These are phyloP conservation scores for Magallana ariakensis DNA, from an alignment of 1,140 invertebrate genomes.

Conservation along the genomic window DNA sequence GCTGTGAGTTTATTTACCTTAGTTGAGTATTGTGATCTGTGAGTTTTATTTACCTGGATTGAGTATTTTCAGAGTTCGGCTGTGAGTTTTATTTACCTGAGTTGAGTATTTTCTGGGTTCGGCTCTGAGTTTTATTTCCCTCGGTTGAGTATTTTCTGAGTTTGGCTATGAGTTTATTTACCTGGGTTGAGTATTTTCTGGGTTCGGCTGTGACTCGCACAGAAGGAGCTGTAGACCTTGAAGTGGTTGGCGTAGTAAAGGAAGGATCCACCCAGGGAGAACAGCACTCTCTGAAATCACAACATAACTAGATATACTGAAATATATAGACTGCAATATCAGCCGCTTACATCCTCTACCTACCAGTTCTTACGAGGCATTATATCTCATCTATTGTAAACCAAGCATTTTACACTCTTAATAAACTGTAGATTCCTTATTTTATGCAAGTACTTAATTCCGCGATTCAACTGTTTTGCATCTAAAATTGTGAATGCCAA, in stretches of 20 bases:
- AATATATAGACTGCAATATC: too few species aligned
- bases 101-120: too few species aligned
- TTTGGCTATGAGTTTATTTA: slow-evolving; percentile 80
- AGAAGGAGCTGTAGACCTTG: slow-evolving; percentile 99
- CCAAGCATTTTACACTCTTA: too few species aligned
- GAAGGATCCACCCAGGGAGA: slow-evolving; percentile 97
- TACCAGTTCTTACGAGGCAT: too few species aligned
- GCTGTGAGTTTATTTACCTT: too few species aligned
- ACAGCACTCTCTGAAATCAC: slow-evolving; percentile 93
- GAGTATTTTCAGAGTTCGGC: slow-evolving; percentile 83
- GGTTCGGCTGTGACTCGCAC: slow-evolving; percentile 98
- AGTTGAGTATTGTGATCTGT: too few species aligned
- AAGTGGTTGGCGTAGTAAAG: slow-evolving; percentile 99
- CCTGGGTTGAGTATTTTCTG: slow-evolving; percentile 99
- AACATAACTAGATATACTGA: not conserved
- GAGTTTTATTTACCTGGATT: slow-evolving; percentile 92
- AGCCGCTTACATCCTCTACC: too few species aligned
- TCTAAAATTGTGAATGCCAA: too few species aligned
- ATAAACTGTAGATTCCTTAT: too few species aligned
- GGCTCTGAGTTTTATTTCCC: slow-evolving; percentile 88
- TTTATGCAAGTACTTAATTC: too few species aligned
- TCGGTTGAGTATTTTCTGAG: slow-evolving; percentile 89
- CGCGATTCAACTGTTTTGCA: too few species aligned
- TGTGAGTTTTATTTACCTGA: slow-evolving; percentile 88
- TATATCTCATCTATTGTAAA: too few species aligned